Evolutionary conservation across 2,797 vertebrate species (phyloP).

Genomic region (Hapalemur alaotrensis): DNA sequence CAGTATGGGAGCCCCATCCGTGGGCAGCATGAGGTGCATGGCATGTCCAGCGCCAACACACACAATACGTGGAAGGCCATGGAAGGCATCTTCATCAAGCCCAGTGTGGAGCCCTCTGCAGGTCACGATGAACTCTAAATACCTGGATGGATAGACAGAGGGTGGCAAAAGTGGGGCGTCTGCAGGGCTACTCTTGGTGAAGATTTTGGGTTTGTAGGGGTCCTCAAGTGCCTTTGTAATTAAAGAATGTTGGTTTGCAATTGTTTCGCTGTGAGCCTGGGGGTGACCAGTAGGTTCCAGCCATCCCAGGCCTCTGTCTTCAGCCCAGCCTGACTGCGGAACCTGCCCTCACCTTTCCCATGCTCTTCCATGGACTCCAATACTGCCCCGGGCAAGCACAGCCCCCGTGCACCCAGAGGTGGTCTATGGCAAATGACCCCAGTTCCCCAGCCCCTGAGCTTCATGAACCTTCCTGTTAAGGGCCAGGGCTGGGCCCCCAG

Average conservation of each 20-base stretch:
- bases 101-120: constrained; percentile 83
- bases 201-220: constrained; percentile 58
- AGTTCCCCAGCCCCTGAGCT: neutral
- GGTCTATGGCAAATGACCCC: neutral
- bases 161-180: neutral
- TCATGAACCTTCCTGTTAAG: neutral
- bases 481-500: neutral
- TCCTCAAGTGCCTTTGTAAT: constrained; percentile 74
- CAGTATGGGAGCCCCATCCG: constrained; percentile 96
- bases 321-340: neutral
- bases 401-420: neutral
- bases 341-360: neutral
- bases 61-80: constrained; percentile 96
- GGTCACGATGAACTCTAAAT: constrained; percentile 94
- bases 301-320: neutral
- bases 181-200: neutral
- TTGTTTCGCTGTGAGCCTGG: neutral
- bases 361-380: neutral
- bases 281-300: neutral
- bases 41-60: constrained; percentile 88
- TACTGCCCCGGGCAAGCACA: neutral
- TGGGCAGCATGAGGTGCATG: constrained; percentile 95
- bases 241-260: constrained; percentile 66
- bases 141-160: neutral
- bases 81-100: constrained; percentile 97